phyloP scores from a whole-genome alignment of 2,113 vertebrate genomes.

The Agapornis roseicollis region DNA sequence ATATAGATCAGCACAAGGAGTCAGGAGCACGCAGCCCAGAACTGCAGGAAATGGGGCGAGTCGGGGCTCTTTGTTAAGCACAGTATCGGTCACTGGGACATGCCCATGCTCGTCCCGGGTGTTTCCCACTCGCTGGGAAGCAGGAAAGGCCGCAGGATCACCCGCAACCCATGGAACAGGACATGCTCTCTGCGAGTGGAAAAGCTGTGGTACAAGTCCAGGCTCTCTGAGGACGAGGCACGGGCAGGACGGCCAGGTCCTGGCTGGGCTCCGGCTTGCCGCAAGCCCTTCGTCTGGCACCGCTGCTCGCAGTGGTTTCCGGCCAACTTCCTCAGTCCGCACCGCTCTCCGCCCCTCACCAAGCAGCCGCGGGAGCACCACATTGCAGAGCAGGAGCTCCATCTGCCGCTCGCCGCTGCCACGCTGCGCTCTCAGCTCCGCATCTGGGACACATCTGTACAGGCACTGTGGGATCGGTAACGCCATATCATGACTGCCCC shows the following conservation, averaged over 20 bases:
- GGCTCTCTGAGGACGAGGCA: background rate
- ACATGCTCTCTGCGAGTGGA: background rate
- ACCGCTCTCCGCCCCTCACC: background rate
- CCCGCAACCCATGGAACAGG: background rate
- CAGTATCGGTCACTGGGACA: rapidly evolving
- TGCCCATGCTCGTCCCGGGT: background rate
- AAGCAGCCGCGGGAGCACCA: background rate
- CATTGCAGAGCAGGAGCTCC: background rate
- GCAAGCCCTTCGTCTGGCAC: background rate
- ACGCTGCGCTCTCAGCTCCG: background rate
- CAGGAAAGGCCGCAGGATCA: background rate
- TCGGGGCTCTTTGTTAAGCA: background rate
- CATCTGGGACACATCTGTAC: background rate
- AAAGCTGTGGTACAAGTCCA: background rate
- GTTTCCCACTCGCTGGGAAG: background rate
- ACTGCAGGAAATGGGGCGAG: background rate
- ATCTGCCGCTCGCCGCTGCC: background rate
- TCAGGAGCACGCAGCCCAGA: background rate
- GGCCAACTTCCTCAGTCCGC: rapidly evolving
- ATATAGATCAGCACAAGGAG: background rate
- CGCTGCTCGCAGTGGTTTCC: rapidly evolving
- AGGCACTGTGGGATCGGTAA: rapidly evolving
- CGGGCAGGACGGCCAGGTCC: background rate
- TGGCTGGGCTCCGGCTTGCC: rapidly evolving
- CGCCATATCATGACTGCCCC: rapidly evolving